A percentile compares a stretch with the other conserved stretches of the same genome.
phyloP scores from a whole-genome alignment of 2,888 invertebrate genomes.

The Apoda limacodes region DNA sequence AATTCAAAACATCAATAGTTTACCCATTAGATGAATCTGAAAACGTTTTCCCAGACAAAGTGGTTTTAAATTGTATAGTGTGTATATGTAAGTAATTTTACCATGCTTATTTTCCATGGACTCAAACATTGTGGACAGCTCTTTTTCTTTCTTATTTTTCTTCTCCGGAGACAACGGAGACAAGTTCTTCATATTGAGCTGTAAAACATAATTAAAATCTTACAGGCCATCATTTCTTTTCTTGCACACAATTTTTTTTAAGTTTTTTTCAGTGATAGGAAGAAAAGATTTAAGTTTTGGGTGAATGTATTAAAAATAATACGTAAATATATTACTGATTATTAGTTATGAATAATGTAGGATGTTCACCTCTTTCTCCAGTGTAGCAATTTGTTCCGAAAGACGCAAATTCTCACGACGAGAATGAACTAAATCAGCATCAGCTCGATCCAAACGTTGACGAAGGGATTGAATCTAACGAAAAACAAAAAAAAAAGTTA shows the following conservation, averaged over 20 bases:
- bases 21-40: conserved; percentile 49
- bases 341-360: neutral
- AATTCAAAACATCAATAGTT: conserved; percentile 70
- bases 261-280: no score
- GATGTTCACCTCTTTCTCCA: conserved; percentile 82
- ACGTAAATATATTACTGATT: neutral
- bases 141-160: conserved; percentile 76
- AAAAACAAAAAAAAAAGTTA: no score
- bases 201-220: no score
- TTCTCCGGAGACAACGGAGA: conserved; percentile 73
- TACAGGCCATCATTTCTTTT: no score
- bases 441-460: conserved; percentile 82
- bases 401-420: conserved; percentile 83
- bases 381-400: conserved; percentile 80
- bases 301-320: no score
- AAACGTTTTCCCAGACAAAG: no score
- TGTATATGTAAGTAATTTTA: conserved; percentile 53
- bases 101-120: conserved; percentile 88
- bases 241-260: no score
- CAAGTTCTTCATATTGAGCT: conserved; percentile 72
- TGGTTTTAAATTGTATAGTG: no score
- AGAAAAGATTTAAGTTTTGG: no score
- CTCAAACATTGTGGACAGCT: conserved; percentile 78
- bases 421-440: conserved; percentile 83
- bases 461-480: conserved; percentile 73